Conservation (phyloP, 1,140 invertebrate genomes). For the Leptinotarsa texana region DNA sequence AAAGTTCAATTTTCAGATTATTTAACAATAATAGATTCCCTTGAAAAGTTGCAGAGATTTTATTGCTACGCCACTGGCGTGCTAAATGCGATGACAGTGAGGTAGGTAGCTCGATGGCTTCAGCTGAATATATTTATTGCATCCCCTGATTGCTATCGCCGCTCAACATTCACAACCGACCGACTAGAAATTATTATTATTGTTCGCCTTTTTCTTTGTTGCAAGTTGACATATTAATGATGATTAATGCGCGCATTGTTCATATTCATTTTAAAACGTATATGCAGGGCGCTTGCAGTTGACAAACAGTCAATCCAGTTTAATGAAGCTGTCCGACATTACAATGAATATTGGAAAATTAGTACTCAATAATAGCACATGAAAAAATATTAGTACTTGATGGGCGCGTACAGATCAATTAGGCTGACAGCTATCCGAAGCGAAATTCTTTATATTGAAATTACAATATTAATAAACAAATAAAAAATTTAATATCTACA, state of each 20-base stretch:
- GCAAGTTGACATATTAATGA: neutral
- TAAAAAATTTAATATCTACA: no score
- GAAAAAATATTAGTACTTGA: no score
- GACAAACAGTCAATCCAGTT: neutral
- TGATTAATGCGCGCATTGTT: constrained; percentile 1
- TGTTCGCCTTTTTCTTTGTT: constrained; percentile 6
- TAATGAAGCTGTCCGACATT: neutral
- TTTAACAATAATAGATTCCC: no score
- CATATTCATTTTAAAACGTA: neutral
- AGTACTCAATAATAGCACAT: no score
- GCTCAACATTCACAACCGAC: neutral
- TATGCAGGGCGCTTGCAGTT: neutral
- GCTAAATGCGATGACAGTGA: neutral
- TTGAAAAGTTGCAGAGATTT: no score
- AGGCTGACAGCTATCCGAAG: no score
- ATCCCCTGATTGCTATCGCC: constrained; percentile 7
- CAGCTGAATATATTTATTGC: constrained; percentile 2
- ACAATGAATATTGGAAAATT: neutral
- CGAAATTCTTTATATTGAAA: no score
- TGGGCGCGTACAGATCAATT: no score
- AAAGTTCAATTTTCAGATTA: no score
- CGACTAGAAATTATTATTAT: constrained; percentile 1
- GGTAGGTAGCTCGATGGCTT: constrained; percentile 1
- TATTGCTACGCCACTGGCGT: neutral
- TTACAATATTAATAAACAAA: no score